These are phyloP conservation scores for Drosophila pseudotakahashii DNA, from an alignment of 2,888 invertebrate genomes.

Conservation along the genomic window DNA sequence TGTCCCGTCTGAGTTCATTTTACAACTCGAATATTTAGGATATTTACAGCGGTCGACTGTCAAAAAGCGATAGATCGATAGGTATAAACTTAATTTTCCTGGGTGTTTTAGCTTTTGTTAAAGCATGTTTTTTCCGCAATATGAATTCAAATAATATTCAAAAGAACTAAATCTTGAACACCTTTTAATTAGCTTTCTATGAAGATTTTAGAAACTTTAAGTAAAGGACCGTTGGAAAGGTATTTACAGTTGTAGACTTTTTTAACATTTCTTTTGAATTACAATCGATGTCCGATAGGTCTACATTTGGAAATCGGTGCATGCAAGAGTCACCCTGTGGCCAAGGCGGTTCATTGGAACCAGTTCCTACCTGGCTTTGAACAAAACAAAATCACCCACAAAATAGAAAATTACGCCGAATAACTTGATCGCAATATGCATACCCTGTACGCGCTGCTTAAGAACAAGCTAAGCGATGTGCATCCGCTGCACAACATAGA, in stretches of 20 bases:
- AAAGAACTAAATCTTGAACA: too few relatives aligned
- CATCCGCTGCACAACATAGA: conserved; percentile 86
- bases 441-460: conserved; percentile 80
- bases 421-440: conserved; percentile 56
- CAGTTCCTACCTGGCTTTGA: conserved; percentile 1
- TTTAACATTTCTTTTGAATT: not conserved
- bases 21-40: not conserved
- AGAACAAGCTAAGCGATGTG: conserved; percentile 85
- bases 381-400: conserved; percentile 7
- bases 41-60: conserved; percentile 5
- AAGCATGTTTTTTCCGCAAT: too few relatives aligned
- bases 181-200: too few relatives aligned
- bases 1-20: not conserved
- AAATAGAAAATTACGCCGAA: conserved; percentile 36
- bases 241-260: too few relatives aligned
- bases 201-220: too few relatives aligned
- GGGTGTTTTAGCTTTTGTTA: not conserved
- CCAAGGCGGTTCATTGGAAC: conserved; percentile 3
- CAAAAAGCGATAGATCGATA: not conserved
- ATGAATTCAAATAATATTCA: too few relatives aligned
- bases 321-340: not conserved
- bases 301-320: not conserved
- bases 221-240: too few relatives aligned
- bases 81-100: not conserved
- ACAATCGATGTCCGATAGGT: not conserved